Base-by-base conservation (phyloP, 2,113 vertebrate species). In the Lucifuga dentata region DNA sequence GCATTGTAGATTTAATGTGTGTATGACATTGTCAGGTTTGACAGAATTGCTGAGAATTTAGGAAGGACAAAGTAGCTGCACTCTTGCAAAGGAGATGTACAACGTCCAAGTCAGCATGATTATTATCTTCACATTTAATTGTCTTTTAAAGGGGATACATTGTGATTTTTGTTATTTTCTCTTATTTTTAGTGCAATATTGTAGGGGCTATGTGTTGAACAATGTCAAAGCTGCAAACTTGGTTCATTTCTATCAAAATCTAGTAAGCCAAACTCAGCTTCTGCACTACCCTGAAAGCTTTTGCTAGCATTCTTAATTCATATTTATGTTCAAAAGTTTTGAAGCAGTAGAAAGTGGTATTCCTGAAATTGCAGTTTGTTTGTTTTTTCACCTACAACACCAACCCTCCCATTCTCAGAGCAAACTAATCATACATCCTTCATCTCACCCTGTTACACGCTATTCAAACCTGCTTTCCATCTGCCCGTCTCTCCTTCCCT, bases 391-490 rank as follows among this genome's bases (percentile, higher is more conserved):
- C 24, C 41, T 44, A 68, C 64, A 76, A 52, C 20, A 59, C 39
- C 48, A 48, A 55, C 44, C 41, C 15, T 33, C 49, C 11, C 52
- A 29, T 53, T 60, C 51, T 63, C 59, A 32, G 43, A 67, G 56
- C 39, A 68, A 62, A 68, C 69, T 72, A 83, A 69, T 74, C 61
- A 70, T 44, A 60, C 76, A 73, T 36, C 67, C 68, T 78, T 58
- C 72, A 83, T 75, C 62, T 74, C 69, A 61, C 32, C 62, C 68
- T 66, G 60, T 29, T 69, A 33, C 29, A 13, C n/a, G 15, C 75
- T 61, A 52, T 55, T 49, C 50, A 35, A 55, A 56, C 38, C 64
- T 50, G 26, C 55, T 29, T 68, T 83, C 67, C 58, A 36, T 81
- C 71, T 65, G 58, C 36, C 72, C 15, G 38, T 75, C 77, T 78